Evolutionary conservation across 2,113 vertebrate species (phyloP), one percentile per base, ranked within the genome.

Genomic region (Collichthys lucidus): DNA sequence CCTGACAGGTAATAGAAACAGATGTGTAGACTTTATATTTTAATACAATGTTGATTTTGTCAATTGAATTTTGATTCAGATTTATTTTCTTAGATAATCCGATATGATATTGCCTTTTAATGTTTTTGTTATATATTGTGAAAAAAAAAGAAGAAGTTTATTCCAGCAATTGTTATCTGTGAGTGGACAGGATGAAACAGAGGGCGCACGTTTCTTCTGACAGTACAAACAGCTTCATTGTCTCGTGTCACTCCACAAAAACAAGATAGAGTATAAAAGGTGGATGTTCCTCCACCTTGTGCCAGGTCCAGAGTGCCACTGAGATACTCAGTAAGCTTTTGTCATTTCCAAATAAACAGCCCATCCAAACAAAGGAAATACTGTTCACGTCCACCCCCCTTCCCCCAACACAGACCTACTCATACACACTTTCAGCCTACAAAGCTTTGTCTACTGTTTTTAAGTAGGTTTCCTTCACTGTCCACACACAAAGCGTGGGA

Each of bases 391-490:
- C 50, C 72, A 67, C 71, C 85, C 71, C 61, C 57, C 35, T 8
- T 5, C 69, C 22, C 62, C 26, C 31, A 24, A 63, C 60, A 76
- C 73, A 44, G 70, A 29, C 49, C 19, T 61, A 44, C 63, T 11
- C 22, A 11, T 42, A 57, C 77, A 79, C 83, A 71, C 81, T 77
- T 71, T 82, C 73, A 88, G 89, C 81, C 56, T 56, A 56, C 87
- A 63, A 84, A 66, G 90, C 92, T 94, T 95, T 93, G 93, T 93
- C 93, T 86, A n/a, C 61, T 50, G 90, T 92, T 94, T 93, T 92
- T 84, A 75, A 91, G 91, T 92, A 92, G 92, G 89, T 93, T 95
- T 95, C 94, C 95, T 95, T 93, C 92, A 90, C 90, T 94, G 93
- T 95, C 93, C 86, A 84, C 83, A 80, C 83, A 81, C 85, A 62